A percentile compares a stretch with the other conserved stretches of the same genome.
Conservation (phyloP, 2,888 invertebrate genomes). For the Entomobrya proxima region DNA sequence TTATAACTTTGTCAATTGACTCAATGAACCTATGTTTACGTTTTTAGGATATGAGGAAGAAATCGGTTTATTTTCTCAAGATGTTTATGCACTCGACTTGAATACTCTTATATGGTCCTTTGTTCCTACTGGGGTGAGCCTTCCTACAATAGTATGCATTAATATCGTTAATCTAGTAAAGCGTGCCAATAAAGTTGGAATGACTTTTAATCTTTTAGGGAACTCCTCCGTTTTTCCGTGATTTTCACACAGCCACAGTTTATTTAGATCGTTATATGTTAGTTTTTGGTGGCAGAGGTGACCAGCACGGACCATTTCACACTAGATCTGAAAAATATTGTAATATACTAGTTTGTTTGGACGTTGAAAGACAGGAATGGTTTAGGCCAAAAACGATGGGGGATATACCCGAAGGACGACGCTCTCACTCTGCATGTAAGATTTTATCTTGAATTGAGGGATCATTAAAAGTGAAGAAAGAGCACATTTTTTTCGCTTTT, state of each 20-base stretch:
- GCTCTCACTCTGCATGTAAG: conserved; percentile 95
- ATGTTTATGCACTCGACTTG: conserved; percentile 86
- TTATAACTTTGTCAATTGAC: not conserved
- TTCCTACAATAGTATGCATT: not conserved
- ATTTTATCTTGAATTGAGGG: conserved; percentile 53
- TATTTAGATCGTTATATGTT: conserved; percentile 87
- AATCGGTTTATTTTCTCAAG: conserved; percentile 87
- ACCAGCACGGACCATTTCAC: conserved; percentile 82
- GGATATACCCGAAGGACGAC: conserved; percentile 84
- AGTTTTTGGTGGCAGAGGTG: conserved; percentile 92
- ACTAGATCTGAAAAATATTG: conserved; percentile 87
- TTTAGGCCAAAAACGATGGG: conserved; percentile 81
- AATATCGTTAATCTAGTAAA: not conserved
- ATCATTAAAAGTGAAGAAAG: too few relatives aligned
- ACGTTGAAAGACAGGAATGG: conserved; percentile 86
- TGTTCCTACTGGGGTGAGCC: conserved; percentile 72
- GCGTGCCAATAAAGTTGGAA: not conserved
- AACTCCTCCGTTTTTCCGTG: conserved; percentile 84
- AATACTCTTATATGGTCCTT: conserved; percentile 85
- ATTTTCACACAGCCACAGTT: conserved; percentile 92
- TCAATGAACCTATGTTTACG: conserved; percentile 79
- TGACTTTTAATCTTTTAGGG: conserved; percentile 79
- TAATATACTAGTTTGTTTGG: conserved; percentile 82
- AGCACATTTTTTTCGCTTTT: too few relatives aligned
- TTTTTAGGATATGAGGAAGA: conserved; percentile 94